These are phyloP conservation scores for Delichon dasypus DNA, from an alignment of 2,797 vertebrate species.

Conservation along the genomic window DNA sequence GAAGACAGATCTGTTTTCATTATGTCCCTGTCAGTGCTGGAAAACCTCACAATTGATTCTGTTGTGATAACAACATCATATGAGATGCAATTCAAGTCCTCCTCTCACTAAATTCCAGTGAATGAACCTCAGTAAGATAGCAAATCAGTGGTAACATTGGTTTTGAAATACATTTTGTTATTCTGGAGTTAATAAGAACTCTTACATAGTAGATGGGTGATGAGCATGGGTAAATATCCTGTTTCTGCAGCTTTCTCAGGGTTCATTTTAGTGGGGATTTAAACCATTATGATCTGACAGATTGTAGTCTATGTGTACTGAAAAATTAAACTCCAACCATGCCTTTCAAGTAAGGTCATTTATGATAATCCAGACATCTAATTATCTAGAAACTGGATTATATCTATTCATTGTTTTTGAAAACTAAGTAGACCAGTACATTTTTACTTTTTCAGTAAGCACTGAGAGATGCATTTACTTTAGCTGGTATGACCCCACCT, in stretches of 20 bases:
- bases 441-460: neutral
- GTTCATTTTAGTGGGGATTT: neutral
- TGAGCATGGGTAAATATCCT: neutral
- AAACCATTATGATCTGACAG: neutral
- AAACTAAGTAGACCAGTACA: neutral
- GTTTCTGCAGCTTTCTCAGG: neutral
- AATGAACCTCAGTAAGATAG: neutral
- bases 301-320: neutral
- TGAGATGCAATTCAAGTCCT: neutral
- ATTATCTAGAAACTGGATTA: neutral
- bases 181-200: neutral
- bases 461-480: neutral
- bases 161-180: neutral
- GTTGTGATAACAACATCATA: neutral
- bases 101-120: neutral
- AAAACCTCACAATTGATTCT: neutral
- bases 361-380: neutral
- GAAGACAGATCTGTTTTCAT: neutral
- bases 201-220: neutral
- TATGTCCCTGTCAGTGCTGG: neutral
- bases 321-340: neutral
- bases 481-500: neutral
- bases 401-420: neutral
- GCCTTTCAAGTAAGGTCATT: neutral
- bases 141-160: neutral